Conservation (phyloP, 2,113 vertebrate genomes). For the Petroica traversi region DNA sequence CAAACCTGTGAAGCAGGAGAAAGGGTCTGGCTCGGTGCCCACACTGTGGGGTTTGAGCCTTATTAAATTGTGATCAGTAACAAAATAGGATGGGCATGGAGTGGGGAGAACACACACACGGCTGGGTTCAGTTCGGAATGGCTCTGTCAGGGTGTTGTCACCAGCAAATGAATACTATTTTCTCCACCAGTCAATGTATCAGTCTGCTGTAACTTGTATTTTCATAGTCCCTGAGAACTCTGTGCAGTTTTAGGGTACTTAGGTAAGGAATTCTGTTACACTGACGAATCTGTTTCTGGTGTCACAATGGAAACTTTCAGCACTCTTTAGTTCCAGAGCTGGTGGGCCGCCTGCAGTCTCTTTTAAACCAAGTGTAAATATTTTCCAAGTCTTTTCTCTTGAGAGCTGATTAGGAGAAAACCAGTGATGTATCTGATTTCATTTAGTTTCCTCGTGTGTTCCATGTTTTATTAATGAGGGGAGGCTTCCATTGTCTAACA, state of each 20-base stretch:
- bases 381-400: not conserved
- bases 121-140: not conserved
- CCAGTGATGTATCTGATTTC: not conserved
- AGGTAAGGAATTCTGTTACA: not conserved
- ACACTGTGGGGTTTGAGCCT: not conserved
- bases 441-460: not conserved
- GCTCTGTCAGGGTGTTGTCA: not conserved
- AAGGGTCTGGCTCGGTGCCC: not conserved
- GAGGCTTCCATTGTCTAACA: constrained; percentile 45
- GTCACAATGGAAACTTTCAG: not conserved
- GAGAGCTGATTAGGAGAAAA: not conserved
- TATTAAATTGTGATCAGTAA: not conserved
- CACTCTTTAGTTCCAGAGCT: not conserved
- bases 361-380: not conserved
- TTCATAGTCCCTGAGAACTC: not conserved
- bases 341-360: not conserved
- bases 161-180: not conserved
- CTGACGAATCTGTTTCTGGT: not conserved
- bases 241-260: not conserved
- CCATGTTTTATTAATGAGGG: constrained; percentile 74
- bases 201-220: not conserved
- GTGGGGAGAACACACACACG: rapidly evolving
- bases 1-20: constrained; percentile 17
- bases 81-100: not conserved
- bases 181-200: not conserved